Evolutionary conservation across 2,888 invertebrate genomes (phyloP), one percentile per base, ranked within the genome.

Genomic region (Eupithecia insigniata): DNA sequence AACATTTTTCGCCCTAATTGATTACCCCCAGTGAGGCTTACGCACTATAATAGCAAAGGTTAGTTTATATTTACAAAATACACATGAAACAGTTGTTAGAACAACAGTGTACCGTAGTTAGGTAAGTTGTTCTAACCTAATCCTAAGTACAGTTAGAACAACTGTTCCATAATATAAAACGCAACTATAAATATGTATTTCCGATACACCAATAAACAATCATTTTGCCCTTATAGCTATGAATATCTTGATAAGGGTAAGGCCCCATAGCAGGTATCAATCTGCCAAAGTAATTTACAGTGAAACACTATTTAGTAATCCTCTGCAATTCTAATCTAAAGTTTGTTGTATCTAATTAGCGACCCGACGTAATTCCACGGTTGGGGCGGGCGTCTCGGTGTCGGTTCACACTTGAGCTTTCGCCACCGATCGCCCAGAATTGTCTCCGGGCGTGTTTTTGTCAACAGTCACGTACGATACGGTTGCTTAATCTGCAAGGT

Each of bases 401-500:
- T 75, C 61, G 26, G 22, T 72, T 71, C 71, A 72, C 77, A 71
- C 77, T 78, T 79, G 81, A 81, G 78, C 82, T 84, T 83, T 80
- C 79, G 76, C 75, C 78, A 71, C 79, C 82, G 85, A 84, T 84
- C 80, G 83, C 78, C 69, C 78, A 36, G 75, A 80, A 85, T 85
- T 84, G 85, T 85, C 85, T 86, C 77, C 75, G 78, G 79, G 82
- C 82, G 78, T 87, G 89, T 90, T 90, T 89, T 89, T 88, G 89
- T 89, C 89, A 89, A 89, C 88, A 89, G 88, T 89, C 90, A 89
- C 90, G 90, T 84, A 85, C 71, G 66, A 67, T 70, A 85, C 86
- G 86, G 87, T 90, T 89, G 89, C 87, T 90, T 92, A 90, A 74
- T 71, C 71, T 71, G 58, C 36, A 58, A 67, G 51, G 22, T 64